phyloP scores from a whole-genome alignment of 1,140 invertebrate species.

The Aleiodes sp. region DNA sequence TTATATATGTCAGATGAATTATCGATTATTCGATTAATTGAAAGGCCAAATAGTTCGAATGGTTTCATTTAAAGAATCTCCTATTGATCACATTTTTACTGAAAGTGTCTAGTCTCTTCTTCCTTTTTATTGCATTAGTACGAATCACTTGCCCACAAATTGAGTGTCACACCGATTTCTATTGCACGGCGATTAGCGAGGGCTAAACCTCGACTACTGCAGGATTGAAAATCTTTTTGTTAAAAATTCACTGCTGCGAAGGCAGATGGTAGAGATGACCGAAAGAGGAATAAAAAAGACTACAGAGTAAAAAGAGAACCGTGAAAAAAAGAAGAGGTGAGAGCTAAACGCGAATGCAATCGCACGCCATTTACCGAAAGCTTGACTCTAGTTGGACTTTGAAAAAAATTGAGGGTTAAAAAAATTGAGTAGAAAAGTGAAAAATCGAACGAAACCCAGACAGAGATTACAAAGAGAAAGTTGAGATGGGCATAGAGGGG shows the following conservation, averaged over 20 bases:
- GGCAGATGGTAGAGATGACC: constrained; percentile 14
- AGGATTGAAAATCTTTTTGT: not conserved
- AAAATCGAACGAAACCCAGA: constrained; percentile 7
- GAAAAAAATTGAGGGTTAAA: constrained; percentile 10
- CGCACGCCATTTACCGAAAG: constrained; percentile 14
- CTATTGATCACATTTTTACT: constrained; percentile 15
- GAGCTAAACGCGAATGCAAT: constrained; percentile 15
- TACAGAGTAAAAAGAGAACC: not conserved
- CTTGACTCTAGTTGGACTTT: constrained; percentile 5
- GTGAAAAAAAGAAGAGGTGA: constrained; percentile 8
- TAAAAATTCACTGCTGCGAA: constrained; percentile 2
- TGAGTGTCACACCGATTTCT: constrained; percentile 36
- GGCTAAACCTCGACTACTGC: constrained; percentile 29
- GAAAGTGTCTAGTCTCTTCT: constrained; percentile 4
- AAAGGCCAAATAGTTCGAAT: not conserved
- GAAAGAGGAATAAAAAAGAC: constrained; percentile 3
- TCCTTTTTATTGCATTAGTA: constrained; percentile 26
- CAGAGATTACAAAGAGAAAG: constrained; percentile 9
- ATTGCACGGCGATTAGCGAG: constrained; percentile 37
- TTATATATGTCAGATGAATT: constrained; percentile 15
- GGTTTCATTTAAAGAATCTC: not conserved
- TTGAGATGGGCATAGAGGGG: not conserved
- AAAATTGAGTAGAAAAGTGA: not conserved
- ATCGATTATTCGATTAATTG: constrained; percentile 4
- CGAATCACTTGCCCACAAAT: constrained; percentile 27